These are phyloP conservation scores for Heteromormyrus szaboi DNA, from an alignment of 2,797 vertebrate species.

Conservation along the genomic window DNA sequence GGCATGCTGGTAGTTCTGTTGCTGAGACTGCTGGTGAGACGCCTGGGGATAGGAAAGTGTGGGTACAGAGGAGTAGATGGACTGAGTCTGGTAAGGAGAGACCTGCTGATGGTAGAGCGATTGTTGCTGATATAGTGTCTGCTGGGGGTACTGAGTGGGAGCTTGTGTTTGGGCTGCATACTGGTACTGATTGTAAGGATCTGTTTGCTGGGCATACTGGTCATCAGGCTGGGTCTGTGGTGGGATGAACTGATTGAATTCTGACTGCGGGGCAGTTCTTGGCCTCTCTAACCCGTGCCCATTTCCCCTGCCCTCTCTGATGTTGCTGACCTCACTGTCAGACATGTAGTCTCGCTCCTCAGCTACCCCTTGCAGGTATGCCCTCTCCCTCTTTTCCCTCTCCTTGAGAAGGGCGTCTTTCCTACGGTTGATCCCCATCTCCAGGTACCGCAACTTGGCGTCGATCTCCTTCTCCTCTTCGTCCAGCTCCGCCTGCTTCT, in stretches of 20 bases:
- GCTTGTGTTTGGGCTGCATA: constrained; percentile 88
- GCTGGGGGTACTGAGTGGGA: constrained; percentile 83
- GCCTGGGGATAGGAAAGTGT: constrained; percentile 74
- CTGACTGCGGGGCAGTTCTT: constrained; percentile 88
- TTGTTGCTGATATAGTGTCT: constrained; percentile 83
- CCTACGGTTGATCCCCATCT: constrained; percentile 98
- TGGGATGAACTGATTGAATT: constrained; percentile 90
- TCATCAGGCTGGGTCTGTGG: constrained; percentile 90
- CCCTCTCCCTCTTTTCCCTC: constrained; percentile 93
- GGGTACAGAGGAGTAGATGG: constrained; percentile 73
- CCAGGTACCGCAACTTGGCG: constrained; percentile 91
- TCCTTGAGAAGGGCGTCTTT: constrained; percentile 96
- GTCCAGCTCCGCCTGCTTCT: constrained; percentile 97
- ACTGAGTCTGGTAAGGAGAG: constrained; percentile 83
- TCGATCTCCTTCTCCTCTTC: constrained; percentile 99
- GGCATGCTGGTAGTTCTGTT: constrained; percentile 80
- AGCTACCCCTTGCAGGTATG: constrained; percentile 96
- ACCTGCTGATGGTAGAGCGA: constrained; percentile 88
- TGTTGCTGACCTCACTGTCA: constrained; percentile 94
- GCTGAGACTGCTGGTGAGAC: constrained; percentile 72
- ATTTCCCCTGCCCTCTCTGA: constrained; percentile 79
- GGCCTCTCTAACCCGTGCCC: constrained; percentile 83
- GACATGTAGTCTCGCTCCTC: constrained; percentile 99
- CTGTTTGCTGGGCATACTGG: constrained; percentile 83
- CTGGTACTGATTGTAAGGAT: constrained; percentile 89